A percentile compares a stretch with the other conserved stretches of the same genome.
These are phyloP conservation scores for Netelia melanura DNA, from an alignment of 2,888 invertebrate species.

Conservation along the genomic window DNA sequence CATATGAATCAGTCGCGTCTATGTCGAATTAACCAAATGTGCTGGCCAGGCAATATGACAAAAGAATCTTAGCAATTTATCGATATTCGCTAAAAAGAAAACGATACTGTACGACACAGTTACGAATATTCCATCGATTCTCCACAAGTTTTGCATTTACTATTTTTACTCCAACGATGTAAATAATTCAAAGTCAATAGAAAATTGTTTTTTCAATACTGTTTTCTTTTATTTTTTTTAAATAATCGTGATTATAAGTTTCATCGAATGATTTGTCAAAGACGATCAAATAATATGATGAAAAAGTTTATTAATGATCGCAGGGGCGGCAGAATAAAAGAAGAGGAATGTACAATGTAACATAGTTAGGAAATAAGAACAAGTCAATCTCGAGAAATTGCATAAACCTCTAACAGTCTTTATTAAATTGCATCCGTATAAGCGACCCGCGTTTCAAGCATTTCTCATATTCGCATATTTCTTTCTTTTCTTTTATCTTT, in stretches of 20 bases:
- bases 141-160: slow-evolving; percentile 47
- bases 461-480: slow-evolving; percentile 75
- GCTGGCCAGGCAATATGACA: slow-evolving; percentile 22
- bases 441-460: slow-evolving; percentile 72
- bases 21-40: slow-evolving; percentile 5
- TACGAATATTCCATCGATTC: slow-evolving; percentile 24
- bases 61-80: slow-evolving; percentile 43
- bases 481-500: slow-evolving; percentile 69
- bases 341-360: not conserved
- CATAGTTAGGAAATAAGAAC: slow-evolving; percentile 32
- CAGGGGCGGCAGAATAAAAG: slow-evolving; percentile 11
- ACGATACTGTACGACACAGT: slow-evolving; percentile 12
- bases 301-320: not conserved
- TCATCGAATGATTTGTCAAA: too few species aligned
- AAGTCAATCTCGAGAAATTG: slow-evolving; percentile 41
- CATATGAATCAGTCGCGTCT: not conserved
- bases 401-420: slow-evolving; percentile 83
- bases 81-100: slow-evolving; percentile 24
- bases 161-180: slow-evolving; percentile 46
- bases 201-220: slow-evolving; percentile 26
- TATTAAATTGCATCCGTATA: slow-evolving; percentile 80
- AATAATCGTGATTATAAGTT: slow-evolving; percentile 1
- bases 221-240: slow-evolving; percentile 44
- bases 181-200: slow-evolving; percentile 53
- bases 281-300: slow-evolving; percentile 1